phyloP scores from a whole-genome alignment of 2,113 vertebrate genomes.

The Halichoeres trimaculatus region DNA sequence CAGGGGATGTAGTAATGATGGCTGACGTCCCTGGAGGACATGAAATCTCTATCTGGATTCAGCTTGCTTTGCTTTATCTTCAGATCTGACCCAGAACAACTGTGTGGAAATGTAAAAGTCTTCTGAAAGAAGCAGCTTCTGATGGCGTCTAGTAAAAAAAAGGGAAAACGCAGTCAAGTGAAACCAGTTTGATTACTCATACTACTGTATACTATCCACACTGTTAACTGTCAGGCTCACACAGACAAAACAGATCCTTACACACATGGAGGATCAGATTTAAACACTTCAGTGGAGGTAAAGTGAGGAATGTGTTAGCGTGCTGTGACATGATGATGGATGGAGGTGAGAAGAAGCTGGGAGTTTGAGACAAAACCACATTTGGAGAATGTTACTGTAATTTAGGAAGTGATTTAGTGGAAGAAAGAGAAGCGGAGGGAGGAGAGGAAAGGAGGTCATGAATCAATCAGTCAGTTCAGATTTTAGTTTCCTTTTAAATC shows the following conservation, averaged over 20 bases:
- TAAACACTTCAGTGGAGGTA: constrained; percentile 44
- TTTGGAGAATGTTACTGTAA: constrained; percentile 30
- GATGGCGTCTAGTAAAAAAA: not conserved
- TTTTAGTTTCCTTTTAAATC: constrained; percentile 10
- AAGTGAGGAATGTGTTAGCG: constrained; percentile 55
- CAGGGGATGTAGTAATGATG: constrained; percentile 46
- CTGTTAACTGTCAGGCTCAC: constrained; percentile 10
- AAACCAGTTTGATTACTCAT: constrained; percentile 1
- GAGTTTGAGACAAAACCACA: constrained; percentile 29
- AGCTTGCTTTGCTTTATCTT: constrained; percentile 28
- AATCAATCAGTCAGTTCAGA: not conserved
- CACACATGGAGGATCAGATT: constrained; percentile 51
- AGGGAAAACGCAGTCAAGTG: not conserved
- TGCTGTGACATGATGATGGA: constrained; percentile 58
- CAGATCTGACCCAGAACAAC: constrained; percentile 1
- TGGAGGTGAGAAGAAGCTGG: constrained; percentile 2
- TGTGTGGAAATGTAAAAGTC: not conserved
- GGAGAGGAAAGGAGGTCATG: not conserved
- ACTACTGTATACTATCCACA: constrained; percentile 4
- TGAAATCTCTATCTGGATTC: constrained; percentile 18
- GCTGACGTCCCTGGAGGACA: constrained; percentile 16
- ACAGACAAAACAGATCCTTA: constrained; percentile 45
- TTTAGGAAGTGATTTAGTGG: constrained; percentile 22
- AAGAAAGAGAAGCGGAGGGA: not conserved
- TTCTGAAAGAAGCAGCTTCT: not conserved